Percentiles rank a stretch among this genome's conserved stretches.
phyloP scores from a whole-genome alignment of 2,888 invertebrate species.

The Neoscelio sp. region DNA sequence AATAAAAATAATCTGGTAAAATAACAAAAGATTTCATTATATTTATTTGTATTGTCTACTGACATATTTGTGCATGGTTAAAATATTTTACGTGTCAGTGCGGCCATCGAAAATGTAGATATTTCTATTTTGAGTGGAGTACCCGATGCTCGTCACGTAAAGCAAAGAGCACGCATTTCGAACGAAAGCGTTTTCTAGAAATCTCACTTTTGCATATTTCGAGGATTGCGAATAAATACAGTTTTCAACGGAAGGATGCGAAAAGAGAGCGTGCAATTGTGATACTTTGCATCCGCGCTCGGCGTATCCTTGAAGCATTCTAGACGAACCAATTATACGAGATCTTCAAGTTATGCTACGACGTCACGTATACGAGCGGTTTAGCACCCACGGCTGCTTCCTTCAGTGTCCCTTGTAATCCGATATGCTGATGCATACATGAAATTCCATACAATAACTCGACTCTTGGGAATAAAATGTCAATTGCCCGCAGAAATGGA shows the following conservation, averaged over 20 bases:
- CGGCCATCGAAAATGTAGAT: conserved; percentile 31
- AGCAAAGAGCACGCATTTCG: conserved; percentile 23
- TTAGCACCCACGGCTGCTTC: conserved; percentile 15
- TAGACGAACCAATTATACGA: conserved; percentile 34
- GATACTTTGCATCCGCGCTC: conserved; percentile 31
- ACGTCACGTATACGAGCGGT: conserved; percentile 14
- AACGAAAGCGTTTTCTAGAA: conserved; percentile 40
- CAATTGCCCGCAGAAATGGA: conserved; percentile 19
- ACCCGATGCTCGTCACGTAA: conserved; percentile 43
- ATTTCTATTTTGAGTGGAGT: conserved; percentile 40
- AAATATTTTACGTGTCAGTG: conserved; percentile 43
- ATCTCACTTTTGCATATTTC: conserved; percentile 45
- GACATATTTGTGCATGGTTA: conserved; percentile 30
- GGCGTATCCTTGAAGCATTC: conserved; percentile 4
- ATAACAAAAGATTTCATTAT: conserved; percentile 13
- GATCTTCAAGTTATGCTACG: conserved; percentile 2
- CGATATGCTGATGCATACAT: conserved; percentile 39
- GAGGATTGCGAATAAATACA: conserved; percentile 27
- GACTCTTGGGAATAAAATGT: conserved; percentile 9
- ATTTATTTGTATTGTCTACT: conserved; percentile 25
- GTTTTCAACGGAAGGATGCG: conserved; percentile 11
- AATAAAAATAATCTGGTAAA: conserved; percentile 15
- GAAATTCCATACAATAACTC: conserved; percentile 34
- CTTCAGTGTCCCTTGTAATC: conserved; percentile 8
- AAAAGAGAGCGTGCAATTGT: not conserved